Base-by-base conservation (phyloP, 2,888 invertebrate species). In the Norana najaformis region DNA sequence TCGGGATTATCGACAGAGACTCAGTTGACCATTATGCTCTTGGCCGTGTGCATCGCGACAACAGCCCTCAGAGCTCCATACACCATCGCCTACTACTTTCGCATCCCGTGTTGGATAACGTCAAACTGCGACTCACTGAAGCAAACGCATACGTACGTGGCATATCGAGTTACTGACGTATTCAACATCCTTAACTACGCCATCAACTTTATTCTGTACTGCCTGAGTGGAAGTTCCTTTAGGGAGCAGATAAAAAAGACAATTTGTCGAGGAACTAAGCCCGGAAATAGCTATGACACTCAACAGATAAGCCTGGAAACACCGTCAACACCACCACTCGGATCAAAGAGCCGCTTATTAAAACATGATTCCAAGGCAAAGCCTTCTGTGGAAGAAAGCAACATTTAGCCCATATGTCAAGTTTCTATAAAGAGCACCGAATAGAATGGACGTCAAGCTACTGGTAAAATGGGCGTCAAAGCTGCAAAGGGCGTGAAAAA, bases 151-250 rank as follows among this genome's bases (percentile, higher is more conserved):
- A 69, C 8, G 8, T n/a, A 11, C n/a, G 69, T 69, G 69, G 69
- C 69, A 8, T 16, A 69, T 11, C 14, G 11, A n/a, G 69, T 69
- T 6, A n/a, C 69, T 69, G n/a, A 69, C 8, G n/a, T 69, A n/a
- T 69, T 69, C 69, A 16, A 69, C 69, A n/a, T 69, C 11, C 30
- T 69, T 11, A 69, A 69, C 69, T 69, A 69, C 69, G 69, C 69
- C 69, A 69, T 69, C 69, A 69, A 69, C 69, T 69, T 69, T 69
- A 69, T 69, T 69, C 69, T 69, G 8, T 69, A 69, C 69, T 69
- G 69, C 13, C 13, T 69, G 69, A 16, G 69, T n/a, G 69, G 69
- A 8, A n/a, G 69, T n/a, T n/a, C n/a, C 16, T 69, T 69, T 13
- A 69, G 69, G 11, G 16, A n/a, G 4, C 69, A 69, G 16, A 69